phyloP scores from a whole-genome alignment of 2,888 invertebrate species.

The Clistopyga incitator region DNA sequence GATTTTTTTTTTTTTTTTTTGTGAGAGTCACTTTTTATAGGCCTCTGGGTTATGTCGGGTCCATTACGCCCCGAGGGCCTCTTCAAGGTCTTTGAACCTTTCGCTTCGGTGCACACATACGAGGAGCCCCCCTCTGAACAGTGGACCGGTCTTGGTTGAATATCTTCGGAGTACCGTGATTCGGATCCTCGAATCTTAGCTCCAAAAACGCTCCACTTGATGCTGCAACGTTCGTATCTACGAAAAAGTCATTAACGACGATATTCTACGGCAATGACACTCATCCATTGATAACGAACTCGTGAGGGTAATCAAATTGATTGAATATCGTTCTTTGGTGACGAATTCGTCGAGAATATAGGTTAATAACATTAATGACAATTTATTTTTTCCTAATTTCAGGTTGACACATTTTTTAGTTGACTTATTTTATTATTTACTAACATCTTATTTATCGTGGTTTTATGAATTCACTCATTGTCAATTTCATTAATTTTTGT shows the following conservation, averaged over 20 bases:
- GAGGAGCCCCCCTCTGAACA: neutral
- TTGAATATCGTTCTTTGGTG: neutral
- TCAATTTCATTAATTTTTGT: too few relatives aligned
- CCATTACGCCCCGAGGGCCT: constrained; percentile 34
- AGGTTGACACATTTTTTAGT: neutral
- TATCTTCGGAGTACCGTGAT: constrained; percentile 11
- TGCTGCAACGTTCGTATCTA: constrained; percentile 22
- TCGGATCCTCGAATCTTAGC: constrained; percentile 7
- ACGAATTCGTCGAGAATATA: neutral
- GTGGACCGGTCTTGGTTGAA: constrained; percentile 43
- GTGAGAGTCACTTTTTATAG: constrained; percentile 10
- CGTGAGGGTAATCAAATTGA: constrained; percentile 31
- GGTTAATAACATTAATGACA: constrained; percentile 11
- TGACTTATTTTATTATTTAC: too few relatives aligned
- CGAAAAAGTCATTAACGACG: constrained; percentile 41
- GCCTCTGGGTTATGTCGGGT: constrained; percentile 24
- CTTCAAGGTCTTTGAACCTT: constrained; percentile 53
- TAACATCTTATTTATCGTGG: too few relatives aligned
- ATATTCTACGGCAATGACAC: constrained; percentile 35
- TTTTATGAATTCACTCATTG: too few relatives aligned
- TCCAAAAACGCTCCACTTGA: neutral
- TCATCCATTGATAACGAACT: constrained; percentile 26
- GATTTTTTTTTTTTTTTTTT: constrained; percentile 14
- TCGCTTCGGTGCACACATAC: constrained; percentile 22
- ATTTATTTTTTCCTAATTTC: too few relatives aligned